Evolutionary conservation across 37 sponge, comb jelly and placozoan species (phyloP).

Genomic region (Lycopodina hypogea): DNA sequence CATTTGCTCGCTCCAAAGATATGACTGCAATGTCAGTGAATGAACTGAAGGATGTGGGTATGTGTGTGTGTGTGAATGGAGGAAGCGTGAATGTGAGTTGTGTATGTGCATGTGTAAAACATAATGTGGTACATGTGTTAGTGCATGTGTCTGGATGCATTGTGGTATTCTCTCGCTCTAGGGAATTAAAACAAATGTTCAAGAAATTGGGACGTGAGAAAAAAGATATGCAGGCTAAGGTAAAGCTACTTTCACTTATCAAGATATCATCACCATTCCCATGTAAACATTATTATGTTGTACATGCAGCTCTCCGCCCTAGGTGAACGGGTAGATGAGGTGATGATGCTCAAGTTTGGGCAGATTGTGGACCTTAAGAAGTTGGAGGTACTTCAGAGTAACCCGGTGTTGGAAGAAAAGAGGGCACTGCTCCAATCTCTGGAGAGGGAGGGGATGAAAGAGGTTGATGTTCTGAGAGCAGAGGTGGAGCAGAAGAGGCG

Average conservation of each 20-base stretch:
- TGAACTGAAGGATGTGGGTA: no score
- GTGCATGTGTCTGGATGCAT: no score
- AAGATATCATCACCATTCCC: not conserved
- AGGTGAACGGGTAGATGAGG: conserved; percentile 67
- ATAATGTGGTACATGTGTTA: no score
- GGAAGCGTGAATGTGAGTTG: no score
- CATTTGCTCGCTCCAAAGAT: no score
- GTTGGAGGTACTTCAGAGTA: conserved; percentile 72
- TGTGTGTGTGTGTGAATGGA: no score
- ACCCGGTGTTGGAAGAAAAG: conserved; percentile 78
- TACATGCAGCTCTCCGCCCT: conserved; percentile 54
- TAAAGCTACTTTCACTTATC: not conserved
- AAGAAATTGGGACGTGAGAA: conserved; percentile 62
- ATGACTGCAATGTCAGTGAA: no score
- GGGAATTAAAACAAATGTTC: conserved; percentile 61
- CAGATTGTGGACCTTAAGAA: conserved; percentile 86
- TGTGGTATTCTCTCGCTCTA: not conserved
- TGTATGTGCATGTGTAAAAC: no score
- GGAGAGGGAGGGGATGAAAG: conserved; percentile 42
- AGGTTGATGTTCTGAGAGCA: conserved; percentile 27
- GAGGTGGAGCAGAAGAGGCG: conserved; percentile 64
- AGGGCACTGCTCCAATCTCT: conserved; percentile 49
- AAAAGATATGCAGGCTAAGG: conserved; percentile 72
- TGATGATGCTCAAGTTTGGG: conserved; percentile 96
- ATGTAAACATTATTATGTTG: not conserved